A percentile compares a stretch with the other conserved stretches of the same genome.
phyloP scores from a whole-genome alignment of 2,797 vertebrate species.

The Sphenopsis melanotis region DNA sequence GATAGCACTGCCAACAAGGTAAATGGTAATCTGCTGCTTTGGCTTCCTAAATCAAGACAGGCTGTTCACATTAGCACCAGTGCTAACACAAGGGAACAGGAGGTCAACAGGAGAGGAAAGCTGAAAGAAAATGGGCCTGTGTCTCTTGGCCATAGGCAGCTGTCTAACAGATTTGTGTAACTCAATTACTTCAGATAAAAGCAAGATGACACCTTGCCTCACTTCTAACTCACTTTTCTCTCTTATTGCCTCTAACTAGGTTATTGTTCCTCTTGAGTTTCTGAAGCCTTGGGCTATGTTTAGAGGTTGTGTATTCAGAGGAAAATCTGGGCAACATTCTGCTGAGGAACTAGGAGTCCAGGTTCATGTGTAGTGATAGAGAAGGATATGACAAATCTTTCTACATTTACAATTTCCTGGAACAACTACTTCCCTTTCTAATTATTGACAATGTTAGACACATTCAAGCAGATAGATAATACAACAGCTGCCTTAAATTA shows the following conservation, averaged over 20 bases:
- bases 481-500: background rate
- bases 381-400: background rate
- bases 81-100: background rate
- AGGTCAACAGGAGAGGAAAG: background rate
- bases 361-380: background rate
- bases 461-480: background rate
- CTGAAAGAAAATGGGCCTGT: background rate
- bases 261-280: background rate
- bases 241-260: background rate
- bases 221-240: background rate
- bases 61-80: background rate
- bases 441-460: background rate
- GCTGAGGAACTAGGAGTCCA: background rate
- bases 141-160: background rate
- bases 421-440: background rate
- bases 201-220: background rate
- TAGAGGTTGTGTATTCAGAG: background rate
- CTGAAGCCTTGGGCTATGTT: background rate
- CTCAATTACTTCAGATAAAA: background rate
- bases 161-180: background rate
- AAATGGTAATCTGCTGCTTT: background rate
- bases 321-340: background rate
- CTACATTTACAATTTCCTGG: background rate
- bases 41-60: background rate
- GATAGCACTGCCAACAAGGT: background rate